phyloP scores from a whole-genome alignment of 92 coral and sea anemone genomes.

The Actinernus sp. region DNA sequence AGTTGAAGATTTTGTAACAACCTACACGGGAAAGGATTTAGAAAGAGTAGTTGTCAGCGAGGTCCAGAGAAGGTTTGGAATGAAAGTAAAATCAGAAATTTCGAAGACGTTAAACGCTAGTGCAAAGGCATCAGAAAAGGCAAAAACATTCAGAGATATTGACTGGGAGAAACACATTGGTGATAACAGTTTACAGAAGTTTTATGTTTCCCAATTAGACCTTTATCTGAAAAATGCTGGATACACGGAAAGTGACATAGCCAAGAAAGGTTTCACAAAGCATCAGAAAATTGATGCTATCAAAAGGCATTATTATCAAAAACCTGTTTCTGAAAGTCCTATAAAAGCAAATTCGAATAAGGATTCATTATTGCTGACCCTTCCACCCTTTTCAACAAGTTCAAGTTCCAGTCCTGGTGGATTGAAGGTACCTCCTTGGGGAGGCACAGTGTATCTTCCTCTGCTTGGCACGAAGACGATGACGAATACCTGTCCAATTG shows the following conservation, averaged over 20 bases:
- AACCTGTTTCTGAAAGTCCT: no score
- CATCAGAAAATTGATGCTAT: constrained; percentile 16
- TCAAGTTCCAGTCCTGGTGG: background rate
- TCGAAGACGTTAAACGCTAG: constrained; percentile 23
- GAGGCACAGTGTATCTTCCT: constrained; percentile 22
- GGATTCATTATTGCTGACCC: no score
- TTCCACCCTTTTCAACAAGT: background rate
- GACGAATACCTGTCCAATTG: constrained; percentile 39
- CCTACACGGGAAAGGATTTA: constrained; percentile 29
- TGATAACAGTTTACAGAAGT: constrained; percentile 9
- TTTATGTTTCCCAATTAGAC: constrained; percentile 38
- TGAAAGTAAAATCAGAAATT: constrained; percentile 26
- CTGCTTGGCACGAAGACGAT: constrained; percentile 10
- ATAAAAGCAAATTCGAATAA: no score
- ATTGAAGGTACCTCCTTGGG: constrained; percentile 63
- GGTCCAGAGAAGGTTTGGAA: constrained; percentile 6
- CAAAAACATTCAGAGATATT: constrained; percentile 30
- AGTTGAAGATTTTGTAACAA: constrained; percentile 22
- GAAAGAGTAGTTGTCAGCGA: constrained; percentile 3
- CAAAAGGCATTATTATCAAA: constrained; percentile 34
- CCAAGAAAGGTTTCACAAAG: constrained; percentile 32
- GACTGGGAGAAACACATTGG: constrained; percentile 28
- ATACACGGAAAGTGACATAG: background rate
- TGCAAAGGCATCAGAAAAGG: constrained; percentile 46
- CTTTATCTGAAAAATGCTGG: constrained; percentile 14